phyloP scores from a whole-genome alignment of 2,888 invertebrate genomes.

The Eristalis arbustorum region DNA sequence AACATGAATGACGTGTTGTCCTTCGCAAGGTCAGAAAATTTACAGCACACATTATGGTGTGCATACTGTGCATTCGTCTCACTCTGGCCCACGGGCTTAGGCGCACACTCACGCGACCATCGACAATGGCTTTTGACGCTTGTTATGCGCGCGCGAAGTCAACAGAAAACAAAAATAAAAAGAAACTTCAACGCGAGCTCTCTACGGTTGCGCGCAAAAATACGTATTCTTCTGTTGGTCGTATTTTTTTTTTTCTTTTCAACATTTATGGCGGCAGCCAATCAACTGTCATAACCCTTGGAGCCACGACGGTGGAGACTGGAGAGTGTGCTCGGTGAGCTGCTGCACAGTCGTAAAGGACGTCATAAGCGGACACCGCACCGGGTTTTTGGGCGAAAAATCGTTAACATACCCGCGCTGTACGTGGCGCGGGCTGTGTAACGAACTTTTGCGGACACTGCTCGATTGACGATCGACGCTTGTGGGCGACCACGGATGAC shows the following conservation, averaged over 20 bases:
- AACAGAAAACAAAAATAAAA: neutral
- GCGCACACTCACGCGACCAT: neutral
- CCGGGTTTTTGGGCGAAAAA: conserved; percentile 21
- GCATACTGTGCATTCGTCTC: neutral
- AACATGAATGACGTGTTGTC: conserved; percentile 40
- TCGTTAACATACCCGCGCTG: conserved; percentile 6
- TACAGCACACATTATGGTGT: conserved; percentile 32
- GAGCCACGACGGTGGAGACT: conserved; percentile 1
- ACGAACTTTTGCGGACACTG: conserved; percentile 44
- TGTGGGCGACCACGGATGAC: neutral
- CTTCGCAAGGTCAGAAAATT: conserved; percentile 59
- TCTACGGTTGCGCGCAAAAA: conserved; percentile 10
- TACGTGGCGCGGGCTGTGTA: conserved; percentile 2
- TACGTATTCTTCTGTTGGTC: neutral
- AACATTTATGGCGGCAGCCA: neutral
- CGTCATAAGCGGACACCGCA: conserved; percentile 15
- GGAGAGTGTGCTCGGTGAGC: neutral
- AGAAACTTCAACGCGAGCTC: neutral
- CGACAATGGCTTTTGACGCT: neutral
- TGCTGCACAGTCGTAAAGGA: conserved; percentile 12
- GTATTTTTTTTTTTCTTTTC: no score
- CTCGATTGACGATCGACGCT: conserved; percentile 8
- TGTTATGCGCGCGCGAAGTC: conserved; percentile 20
- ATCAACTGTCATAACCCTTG: conserved; percentile 40
- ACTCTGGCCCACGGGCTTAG: neutral